Conservation (phyloP, 2,113 vertebrate species). For the Gavialis gangeticus region DNA sequence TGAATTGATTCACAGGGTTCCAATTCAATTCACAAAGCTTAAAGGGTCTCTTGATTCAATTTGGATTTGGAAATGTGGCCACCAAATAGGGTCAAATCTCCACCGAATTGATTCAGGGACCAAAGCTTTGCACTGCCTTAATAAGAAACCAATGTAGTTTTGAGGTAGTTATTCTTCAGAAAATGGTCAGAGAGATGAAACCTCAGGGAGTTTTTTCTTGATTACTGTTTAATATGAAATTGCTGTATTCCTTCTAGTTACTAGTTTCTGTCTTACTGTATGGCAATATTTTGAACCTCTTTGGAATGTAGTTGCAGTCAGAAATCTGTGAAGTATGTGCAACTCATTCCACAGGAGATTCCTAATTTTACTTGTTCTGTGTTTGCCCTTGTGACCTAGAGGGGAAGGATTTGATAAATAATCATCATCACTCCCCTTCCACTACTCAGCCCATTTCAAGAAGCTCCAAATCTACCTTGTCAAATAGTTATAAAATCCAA, state of each 20-base stretch:
- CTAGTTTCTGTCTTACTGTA: background rate
- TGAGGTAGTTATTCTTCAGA: background rate
- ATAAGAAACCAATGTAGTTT: background rate
- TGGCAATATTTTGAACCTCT: background rate
- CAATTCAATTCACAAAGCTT: no score
- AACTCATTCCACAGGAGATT: background rate
- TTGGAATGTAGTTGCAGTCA: background rate
- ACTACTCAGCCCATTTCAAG: background rate
- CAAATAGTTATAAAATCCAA: background rate
- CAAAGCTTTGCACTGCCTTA: no score
- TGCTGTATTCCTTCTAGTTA: background rate
- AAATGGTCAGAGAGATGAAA: background rate
- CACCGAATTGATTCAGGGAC: no score
- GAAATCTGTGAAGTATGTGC: background rate
- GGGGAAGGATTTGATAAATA: accelerated
- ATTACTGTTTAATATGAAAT: background rate
- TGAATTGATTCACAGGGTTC: no score
- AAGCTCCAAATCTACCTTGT: background rate
- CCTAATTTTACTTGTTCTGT: background rate
- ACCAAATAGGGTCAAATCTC: no score
- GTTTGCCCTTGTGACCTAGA: background rate
- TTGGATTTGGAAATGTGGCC: no score
- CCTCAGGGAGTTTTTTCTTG: background rate
- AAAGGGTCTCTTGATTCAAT: no score
- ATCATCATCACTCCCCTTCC: background rate